A percentile compares a stretch with the other conserved stretches of the same genome.
Evolutionary conservation across 2,888 invertebrate genomes (phyloP).

Genomic region (Synanthedon vespiformis): DNA sequence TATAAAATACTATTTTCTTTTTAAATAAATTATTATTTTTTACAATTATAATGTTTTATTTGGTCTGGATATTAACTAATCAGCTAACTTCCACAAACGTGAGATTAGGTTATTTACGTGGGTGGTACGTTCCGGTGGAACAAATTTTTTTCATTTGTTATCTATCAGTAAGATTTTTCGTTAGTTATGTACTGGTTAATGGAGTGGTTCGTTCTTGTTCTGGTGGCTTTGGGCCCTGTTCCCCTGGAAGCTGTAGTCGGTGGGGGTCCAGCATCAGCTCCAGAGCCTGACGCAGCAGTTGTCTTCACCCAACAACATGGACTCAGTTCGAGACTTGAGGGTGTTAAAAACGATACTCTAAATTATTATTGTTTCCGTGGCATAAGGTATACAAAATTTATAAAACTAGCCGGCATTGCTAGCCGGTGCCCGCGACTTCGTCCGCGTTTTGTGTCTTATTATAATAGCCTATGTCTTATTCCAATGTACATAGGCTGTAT

Average conservation of each 20-base stretch:
- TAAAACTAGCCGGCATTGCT: too few species aligned
- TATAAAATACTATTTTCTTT: too few species aligned
- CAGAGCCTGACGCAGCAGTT: conserved; percentile 79
- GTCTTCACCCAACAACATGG: conserved; percentile 75
- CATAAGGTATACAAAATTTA: conserved; percentile 60
- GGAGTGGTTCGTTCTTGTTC: conserved; percentile 14
- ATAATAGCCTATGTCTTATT: too few species aligned
- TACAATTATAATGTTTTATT: too few species aligned
- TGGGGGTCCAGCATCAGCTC: conserved; percentile 73
- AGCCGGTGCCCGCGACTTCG: too few species aligned
- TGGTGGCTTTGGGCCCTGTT: conserved; percentile 12
- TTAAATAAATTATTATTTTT: too few species aligned
- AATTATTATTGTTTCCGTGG: conserved; percentile 80
- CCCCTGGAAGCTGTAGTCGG: conserved; percentile 72
- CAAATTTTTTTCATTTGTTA: conserved; percentile 1
- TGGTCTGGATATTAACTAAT: too few species aligned
- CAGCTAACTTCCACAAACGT: too few species aligned
- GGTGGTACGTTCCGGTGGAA: conserved; percentile 1
- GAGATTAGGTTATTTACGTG: not conserved
- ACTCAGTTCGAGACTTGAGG: conserved; percentile 73
- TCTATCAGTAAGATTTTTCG: conserved; percentile 1
- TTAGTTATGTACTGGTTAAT: conserved; percentile 31
- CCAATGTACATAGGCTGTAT: too few species aligned
- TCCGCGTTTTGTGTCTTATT: too few species aligned
- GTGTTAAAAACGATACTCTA: conserved; percentile 69